Conservation (phyloP, 2,888 invertebrate species). For the Ormyrus pomaceus region DNA sequence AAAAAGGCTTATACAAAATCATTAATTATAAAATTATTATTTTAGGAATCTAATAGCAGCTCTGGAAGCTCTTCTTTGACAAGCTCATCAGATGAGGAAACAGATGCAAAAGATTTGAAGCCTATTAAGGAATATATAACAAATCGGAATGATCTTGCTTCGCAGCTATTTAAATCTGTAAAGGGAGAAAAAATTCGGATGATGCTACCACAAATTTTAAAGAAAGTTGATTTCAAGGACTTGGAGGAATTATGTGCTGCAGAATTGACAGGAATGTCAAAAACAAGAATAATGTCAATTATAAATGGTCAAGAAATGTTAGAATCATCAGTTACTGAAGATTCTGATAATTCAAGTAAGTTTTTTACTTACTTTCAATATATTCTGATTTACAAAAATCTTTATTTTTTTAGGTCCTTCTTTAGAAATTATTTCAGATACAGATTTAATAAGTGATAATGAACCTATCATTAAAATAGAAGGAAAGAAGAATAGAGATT, state of each 20-base stretch:
- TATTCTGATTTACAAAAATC: constrained; percentile 8
- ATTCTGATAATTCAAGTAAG: constrained; percentile 71
- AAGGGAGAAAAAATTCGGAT: constrained; percentile 72
- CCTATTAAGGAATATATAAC: constrained; percentile 71
- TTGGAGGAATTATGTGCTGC: constrained; percentile 71
- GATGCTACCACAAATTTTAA: constrained; percentile 72
- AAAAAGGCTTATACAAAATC: not conserved
- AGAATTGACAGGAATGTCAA: constrained; percentile 73
- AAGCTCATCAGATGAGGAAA: constrained; percentile 70
- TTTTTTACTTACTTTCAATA: too few relatives aligned
- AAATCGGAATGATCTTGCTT: constrained; percentile 68
- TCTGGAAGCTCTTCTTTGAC: constrained; percentile 62
- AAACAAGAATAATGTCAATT: constrained; percentile 68
- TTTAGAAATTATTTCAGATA: constrained; percentile 73
- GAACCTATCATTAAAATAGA: constrained; percentile 65
- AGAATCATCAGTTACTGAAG: constrained; percentile 72
- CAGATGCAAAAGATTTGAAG: constrained; percentile 68
- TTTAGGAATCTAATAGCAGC: constrained; percentile 58
- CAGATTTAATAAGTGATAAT: constrained; percentile 70
- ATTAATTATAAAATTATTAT: constrained; percentile 13
- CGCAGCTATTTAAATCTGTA: constrained; percentile 72
- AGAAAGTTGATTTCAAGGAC: constrained; percentile 70
- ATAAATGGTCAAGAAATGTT: constrained; percentile 70
- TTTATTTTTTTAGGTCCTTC: constrained; percentile 67
- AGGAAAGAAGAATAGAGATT: constrained; percentile 57